These are phyloP conservation scores for Tupaia chinensis DNA, from an alignment of 2,113 vertebrate species.

Conservation along the genomic window DNA sequence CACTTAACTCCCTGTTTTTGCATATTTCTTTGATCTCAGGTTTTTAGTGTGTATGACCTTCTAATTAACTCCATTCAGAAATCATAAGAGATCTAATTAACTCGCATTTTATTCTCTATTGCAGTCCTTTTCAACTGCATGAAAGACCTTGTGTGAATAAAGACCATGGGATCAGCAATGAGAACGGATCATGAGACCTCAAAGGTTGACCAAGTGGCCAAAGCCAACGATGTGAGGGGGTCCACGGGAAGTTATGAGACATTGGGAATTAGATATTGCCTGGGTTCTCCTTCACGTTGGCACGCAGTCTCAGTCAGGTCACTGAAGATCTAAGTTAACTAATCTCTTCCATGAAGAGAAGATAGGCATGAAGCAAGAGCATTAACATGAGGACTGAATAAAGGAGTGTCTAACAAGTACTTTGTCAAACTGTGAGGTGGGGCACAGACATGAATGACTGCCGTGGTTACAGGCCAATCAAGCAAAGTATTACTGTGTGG, in stretches of 20 bases:
- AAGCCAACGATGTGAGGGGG: accelerated
- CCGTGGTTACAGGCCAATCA: background rate
- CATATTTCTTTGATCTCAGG: background rate
- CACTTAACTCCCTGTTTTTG: background rate
- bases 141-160: background rate
- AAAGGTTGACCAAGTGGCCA: background rate
- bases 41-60: background rate
- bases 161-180: background rate
- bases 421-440: background rate
- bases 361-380: background rate
- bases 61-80: background rate
- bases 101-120: background rate
- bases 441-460: background rate
- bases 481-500: background rate
- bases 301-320: background rate
- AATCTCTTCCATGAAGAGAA: background rate
- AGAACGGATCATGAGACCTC: background rate
- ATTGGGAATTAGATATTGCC: background rate
- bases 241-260: background rate
- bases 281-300: background rate
- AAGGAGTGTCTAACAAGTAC: background rate
- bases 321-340: background rate
- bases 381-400: background rate
- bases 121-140: background rate
- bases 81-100: background rate